phyloP scores from a whole-genome alignment of 2,888 invertebrate genomes.

The Acleris cristana region DNA sequence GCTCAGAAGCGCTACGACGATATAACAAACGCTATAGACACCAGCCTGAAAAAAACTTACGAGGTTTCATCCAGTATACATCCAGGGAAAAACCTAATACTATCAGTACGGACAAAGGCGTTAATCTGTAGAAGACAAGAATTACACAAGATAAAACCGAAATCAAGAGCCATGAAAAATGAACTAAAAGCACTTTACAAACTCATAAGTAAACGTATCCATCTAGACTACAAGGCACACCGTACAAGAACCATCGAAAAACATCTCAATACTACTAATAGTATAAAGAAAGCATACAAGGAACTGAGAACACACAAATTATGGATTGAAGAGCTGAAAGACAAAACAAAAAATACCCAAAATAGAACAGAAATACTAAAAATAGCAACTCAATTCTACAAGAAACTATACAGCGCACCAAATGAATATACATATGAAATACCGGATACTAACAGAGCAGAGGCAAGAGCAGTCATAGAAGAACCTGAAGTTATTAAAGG shows the following conservation, averaged over 20 bases:
- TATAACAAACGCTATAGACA: background rate
- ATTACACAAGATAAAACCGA: conserved; percentile 32
- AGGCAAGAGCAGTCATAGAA: background rate
- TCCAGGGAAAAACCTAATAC: background rate
- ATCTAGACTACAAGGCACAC: background rate
- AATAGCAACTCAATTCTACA: background rate
- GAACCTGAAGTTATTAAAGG: background rate
- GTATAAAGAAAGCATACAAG: background rate
- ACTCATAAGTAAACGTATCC: background rate
- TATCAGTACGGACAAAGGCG: background rate
- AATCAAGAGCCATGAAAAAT: conserved; percentile 18
- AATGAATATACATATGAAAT: background rate
- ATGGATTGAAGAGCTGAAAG: conserved; percentile 1
- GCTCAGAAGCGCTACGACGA: background rate
- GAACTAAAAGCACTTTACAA: conserved; percentile 37
- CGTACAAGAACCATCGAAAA: background rate
- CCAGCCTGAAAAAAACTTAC: background rate
- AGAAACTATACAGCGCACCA: background rate
- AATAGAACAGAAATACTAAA: background rate
- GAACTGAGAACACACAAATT: conserved; percentile 7
- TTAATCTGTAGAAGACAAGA: conserved; percentile 12
- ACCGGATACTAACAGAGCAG: too few relatives aligned
- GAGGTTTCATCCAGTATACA: background rate
- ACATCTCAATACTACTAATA: background rate
- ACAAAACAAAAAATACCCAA: background rate